Base-by-base conservation (phyloP, 2,113 vertebrate species). In the Stictonetta naevosa region DNA sequence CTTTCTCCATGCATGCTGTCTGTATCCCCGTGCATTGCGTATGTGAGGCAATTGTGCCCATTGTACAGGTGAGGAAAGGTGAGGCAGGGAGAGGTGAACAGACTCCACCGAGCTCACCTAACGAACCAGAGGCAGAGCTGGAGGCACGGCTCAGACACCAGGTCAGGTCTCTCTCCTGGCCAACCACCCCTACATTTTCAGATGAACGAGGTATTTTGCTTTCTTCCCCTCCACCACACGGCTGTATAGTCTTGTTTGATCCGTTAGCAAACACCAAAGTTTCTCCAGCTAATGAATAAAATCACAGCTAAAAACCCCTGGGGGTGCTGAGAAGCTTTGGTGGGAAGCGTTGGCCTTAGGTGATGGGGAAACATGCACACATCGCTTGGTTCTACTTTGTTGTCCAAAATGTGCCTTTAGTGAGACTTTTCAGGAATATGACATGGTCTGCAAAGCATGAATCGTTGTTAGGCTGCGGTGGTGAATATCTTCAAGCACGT, bases 1-100 rank as follows among this genome's bases (percentile, higher is more conserved):
- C 0, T 26, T 62, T 72, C 69, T 56, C 40, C 28, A 3, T 0
- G 52, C 2, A 0, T n/a, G 12, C 6, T 2, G 0, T 26, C 44
- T n/a, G 1, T 0, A 0, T 74, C 63, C 31, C 34, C 26, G 1
- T 10, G 40, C 5, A 0, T n/a, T 16, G 34, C 5, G 0, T 11
- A 9, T 29, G 8, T 34, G 73, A 1, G 6, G 6, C n/a, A 6
- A 1, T 21, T 50, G 56, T 5, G 3, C 59, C 73, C 29, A 3
- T 66, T 83, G 15, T 34, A n/a, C 42, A 63, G 60, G 21, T 48
- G 34, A 34, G 78, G 60, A 36, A 21, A 23, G 25, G 20, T 6
- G 36, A 40, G 60, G 53, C 40, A 34, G 60, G 33, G 15, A 19
- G n/a, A 3, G 0, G 14, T 14, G 48, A 53, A 34, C 22, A 3